A percentile compares a stretch with the other conserved stretches of the same genome.
Conservation (phyloP, 2,113 vertebrate genomes). For the Arothron firmamentum region DNA sequence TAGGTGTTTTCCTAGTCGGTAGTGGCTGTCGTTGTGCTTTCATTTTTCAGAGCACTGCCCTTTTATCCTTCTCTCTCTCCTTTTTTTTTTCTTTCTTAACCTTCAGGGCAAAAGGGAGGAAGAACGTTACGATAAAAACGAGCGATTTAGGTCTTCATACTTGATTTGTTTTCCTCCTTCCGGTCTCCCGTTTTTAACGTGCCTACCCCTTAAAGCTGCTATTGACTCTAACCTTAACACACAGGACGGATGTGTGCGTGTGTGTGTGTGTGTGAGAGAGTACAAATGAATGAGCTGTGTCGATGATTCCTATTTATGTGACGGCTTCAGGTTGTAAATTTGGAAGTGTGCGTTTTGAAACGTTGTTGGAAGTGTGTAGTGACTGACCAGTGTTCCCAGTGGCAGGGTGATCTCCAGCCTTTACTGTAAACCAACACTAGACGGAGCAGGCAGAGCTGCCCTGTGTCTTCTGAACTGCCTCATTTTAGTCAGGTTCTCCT, state of each 20-base stretch:
- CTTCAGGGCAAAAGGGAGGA: slow-evolving; percentile 19
- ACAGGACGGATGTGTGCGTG: slow-evolving; percentile 43
- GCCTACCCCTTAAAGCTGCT: slow-evolving; percentile 74
- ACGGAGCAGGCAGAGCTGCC: neutral
- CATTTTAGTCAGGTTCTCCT: slow-evolving; percentile 64
- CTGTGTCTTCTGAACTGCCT: neutral
- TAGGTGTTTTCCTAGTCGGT: slow-evolving; percentile 43
- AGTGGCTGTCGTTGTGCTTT: slow-evolving; percentile 8
- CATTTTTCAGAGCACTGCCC: slow-evolving; percentile 9
- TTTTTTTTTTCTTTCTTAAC: slow-evolving; percentile 1
- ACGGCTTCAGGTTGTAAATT: neutral
- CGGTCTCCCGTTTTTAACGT: slow-evolving; percentile 58
- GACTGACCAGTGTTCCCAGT: slow-evolving; percentile 15
- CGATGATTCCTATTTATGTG: slow-evolving; percentile 46
- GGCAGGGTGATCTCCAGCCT: slow-evolving; percentile 4
- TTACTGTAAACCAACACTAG: neutral
- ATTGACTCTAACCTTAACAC: slow-evolving; percentile 64
- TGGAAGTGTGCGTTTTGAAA: slow-evolving; percentile 7
- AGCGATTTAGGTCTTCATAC: slow-evolving; percentile 30
- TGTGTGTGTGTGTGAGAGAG: slow-evolving; percentile 30
- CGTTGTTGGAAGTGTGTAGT: neutral
- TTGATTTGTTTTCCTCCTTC: slow-evolving; percentile 35
- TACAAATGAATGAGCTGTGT: slow-evolving; percentile 55
- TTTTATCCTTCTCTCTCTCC: neutral
- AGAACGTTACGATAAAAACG: neutral